phyloP scores from a whole-genome alignment of 1,140 invertebrate genomes.

The Zaprionus capensis region DNA sequence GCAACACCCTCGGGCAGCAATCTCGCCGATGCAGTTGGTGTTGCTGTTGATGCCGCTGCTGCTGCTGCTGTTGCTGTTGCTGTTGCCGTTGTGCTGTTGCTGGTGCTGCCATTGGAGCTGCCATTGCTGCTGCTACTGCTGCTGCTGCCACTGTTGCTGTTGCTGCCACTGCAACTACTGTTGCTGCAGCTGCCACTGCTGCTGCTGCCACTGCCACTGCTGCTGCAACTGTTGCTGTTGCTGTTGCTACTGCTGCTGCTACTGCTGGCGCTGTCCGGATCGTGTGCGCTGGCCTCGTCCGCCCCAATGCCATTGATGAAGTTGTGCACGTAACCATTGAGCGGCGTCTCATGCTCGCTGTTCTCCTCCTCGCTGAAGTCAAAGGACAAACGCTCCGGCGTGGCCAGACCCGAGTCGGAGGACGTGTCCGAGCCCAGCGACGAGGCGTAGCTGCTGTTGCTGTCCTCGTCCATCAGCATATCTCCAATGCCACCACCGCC shows the following conservation, averaged over 20 bases:
- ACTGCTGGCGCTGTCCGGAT: slow-evolving; percentile 26
- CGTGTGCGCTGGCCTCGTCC: slow-evolving; percentile 54
- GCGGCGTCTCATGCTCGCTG: slow-evolving; percentile 63
- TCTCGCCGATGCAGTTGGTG: slow-evolving; percentile 1
- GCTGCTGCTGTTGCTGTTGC: not conserved
- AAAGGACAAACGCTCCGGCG: slow-evolving; percentile 61
- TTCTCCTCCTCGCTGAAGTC: slow-evolving; percentile 74
- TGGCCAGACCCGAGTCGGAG: slow-evolving; percentile 49
- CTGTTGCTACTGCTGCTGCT: slow-evolving; percentile 9
- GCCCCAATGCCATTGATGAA: slow-evolving; percentile 82
- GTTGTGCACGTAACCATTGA: slow-evolving; percentile 80
- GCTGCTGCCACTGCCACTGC: slow-evolving; percentile 3
- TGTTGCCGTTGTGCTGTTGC: slow-evolving; percentile 8
- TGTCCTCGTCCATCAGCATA: slow-evolving; percentile 70
- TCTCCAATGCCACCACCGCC: slow-evolving; percentile 10
- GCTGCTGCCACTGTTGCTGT: not conserved
- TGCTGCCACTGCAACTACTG: slow-evolving; percentile 1
- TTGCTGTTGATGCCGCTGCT: not conserved
- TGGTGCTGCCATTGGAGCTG: not conserved
- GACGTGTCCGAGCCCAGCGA: slow-evolving; percentile 26
- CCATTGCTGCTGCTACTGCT: not conserved
- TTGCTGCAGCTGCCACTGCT: not conserved
- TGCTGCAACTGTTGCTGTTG: slow-evolving; percentile 3
- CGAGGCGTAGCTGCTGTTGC: slow-evolving; percentile 36
- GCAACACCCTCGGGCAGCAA: not conserved